Evolutionary conservation across 2,888 invertebrate genomes (phyloP).

Genomic region (Cryptosula pallasiana): DNA sequence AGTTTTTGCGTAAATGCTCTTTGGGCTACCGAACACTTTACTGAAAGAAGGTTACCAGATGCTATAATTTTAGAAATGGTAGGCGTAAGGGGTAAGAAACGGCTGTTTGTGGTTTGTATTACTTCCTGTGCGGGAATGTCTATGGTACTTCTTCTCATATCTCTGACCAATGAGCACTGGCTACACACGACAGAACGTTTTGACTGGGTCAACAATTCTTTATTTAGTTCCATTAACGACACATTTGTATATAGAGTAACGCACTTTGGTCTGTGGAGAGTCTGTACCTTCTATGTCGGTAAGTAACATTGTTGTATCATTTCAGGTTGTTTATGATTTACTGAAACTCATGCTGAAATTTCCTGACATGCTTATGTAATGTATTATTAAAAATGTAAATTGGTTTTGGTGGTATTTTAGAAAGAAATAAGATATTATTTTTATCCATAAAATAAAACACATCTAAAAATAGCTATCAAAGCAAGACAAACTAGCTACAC

Average conservation of each 20-base stretch:
- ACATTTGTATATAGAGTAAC: neutral
- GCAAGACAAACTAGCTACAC: too few relatives aligned
- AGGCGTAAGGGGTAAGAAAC: neutral
- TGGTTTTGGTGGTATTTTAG: neutral
- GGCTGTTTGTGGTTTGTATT: neutral
- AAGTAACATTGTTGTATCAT: neutral
- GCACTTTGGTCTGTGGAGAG: conserved; percentile 10
- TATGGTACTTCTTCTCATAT: neutral
- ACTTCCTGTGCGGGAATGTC: neutral
- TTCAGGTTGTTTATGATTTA: neutral
- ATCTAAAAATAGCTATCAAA: too few relatives aligned
- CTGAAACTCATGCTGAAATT: neutral
- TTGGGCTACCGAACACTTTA: too few relatives aligned
- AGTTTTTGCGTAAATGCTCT: too few relatives aligned
- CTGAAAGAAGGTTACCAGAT: too few relatives aligned
- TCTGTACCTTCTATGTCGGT: neutral
- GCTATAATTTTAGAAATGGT: neutral
- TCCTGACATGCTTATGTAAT: neutral
- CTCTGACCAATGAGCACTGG: conserved; percentile 2
- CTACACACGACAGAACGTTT: conserved; percentile 1
- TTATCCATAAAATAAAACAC: too few relatives aligned
- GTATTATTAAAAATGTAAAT: neutral
- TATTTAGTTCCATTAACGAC: neutral
- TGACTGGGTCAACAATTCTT: neutral
- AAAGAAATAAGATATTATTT: too few relatives aligned